Evolutionary conservation across 1,140 invertebrate species (phyloP), one percentile per base, ranked within the genome.

Genomic region (Cydia fagiglandana): DNA sequence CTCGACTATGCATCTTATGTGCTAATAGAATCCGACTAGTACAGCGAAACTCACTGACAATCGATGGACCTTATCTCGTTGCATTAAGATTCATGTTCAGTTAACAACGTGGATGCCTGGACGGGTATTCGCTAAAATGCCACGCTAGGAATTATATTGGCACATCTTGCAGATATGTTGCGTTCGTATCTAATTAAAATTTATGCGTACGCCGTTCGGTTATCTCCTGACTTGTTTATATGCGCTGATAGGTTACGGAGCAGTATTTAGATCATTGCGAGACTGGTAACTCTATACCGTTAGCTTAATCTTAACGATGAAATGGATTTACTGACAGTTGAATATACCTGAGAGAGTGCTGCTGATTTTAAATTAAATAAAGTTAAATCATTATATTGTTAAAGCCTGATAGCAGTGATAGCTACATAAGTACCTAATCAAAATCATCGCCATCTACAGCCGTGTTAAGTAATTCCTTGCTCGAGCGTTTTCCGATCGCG

Each of bases 121-220:
- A 64, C 17, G 24, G 28, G 10, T 64, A 64, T 13, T n/a, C 30
- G 15, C 30, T n/a, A 17, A 73, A 73, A 73, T 73, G 70, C 20
- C 70, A 73, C 45, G 13, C 64, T 68, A 41, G 66, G 73, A 47
- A 47, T 73, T 80, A 76, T 77, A 80, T 82, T 79, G 74, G 76
- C 70, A 68, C 76, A 80, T 75, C 76, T 4, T 24, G 7, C 20
- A 61, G 70, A 50, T 50, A 78, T 77, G 76, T 77, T 74, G 77
- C 76, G 70, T 75, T 34, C 73, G 76, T 73, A 79, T 79, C 73
- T 82, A 82, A 82, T 80, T 82, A 82, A 79, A 79, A 78, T 82
- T 80, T 80, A 82, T 82, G 81, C 74, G 68, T 80, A 78, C 76
- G 76, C 77, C 76, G 77, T 77, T 78, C 75, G 75, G 74, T 79